Evolutionary conservation across 1,140 invertebrate species (phyloP).

Genomic region (Rhopalosiphum padi): DNA sequence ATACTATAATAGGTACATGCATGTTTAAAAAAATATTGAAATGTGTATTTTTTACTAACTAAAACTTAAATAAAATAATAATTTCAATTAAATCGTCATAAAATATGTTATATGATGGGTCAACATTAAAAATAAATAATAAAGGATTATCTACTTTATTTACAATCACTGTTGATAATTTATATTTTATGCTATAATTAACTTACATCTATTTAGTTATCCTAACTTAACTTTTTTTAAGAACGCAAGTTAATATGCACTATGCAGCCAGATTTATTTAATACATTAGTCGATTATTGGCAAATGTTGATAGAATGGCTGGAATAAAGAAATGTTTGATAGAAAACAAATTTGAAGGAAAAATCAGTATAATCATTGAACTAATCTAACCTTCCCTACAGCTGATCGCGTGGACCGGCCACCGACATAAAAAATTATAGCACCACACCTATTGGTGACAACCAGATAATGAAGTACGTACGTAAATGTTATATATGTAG

Average conservation of each 20-base stretch:
- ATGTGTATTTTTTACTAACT: not conserved
- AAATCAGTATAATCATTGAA: constrained; percentile 7
- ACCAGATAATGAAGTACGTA: constrained; percentile 24
- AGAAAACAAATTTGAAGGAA: constrained; percentile 3
- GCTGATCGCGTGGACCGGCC: not conserved
- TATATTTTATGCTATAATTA: not conserved
- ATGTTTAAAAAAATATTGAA: not conserved
- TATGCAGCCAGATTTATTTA: not conserved
- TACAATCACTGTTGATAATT: not conserved
- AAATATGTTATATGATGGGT: not conserved
- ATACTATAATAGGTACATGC: too few species aligned
- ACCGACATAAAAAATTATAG: constrained; percentile 16
- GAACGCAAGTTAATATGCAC: not conserved
- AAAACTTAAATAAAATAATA: not conserved
- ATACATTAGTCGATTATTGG: not conserved
- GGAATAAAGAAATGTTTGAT: not conserved
- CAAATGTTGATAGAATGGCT: not conserved
- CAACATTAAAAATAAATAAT: too few species aligned
- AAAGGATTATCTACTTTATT: not conserved
- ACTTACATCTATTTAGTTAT: not conserved
- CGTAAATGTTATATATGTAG: not conserved
- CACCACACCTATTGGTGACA: constrained; percentile 35
- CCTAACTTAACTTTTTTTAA: not conserved
- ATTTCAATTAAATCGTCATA: not conserved
- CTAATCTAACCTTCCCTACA: not conserved